Evolutionary conservation across 2,113 vertebrate species (phyloP), one percentile per base, ranked within the genome.

Genomic region (Copsychus sechellarum): DNA sequence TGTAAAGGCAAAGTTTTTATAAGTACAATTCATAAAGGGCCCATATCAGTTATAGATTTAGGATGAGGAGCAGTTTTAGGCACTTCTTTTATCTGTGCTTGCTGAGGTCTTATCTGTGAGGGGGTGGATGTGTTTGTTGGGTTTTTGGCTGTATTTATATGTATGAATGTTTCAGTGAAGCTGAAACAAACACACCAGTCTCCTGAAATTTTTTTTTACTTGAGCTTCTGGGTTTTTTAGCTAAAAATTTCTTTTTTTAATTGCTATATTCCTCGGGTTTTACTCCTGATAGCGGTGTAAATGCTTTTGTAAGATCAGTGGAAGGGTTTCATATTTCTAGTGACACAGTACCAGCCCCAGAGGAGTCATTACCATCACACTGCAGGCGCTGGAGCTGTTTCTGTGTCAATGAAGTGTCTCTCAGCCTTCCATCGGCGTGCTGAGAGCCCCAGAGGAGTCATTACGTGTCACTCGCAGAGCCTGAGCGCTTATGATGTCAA

Each of bases 401-500:
- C 12, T 17, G 43, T 96, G 92, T 95, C 97, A 92, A 56, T 94
- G 87, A 97, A 93, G 84, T 93, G 61, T 91, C 93, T 97, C 87
- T 88, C 81, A 53, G 48, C 20, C 89, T 97, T 84, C 53, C 50
- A 70, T 3, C 25, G 24, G 73, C 40, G 61, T 33, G 84, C 50
- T 73, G 93, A 95, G 21, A 74, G 88, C 73, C 96, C 89, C 96
- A 56, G 14, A 58, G 94, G 92, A 96, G 86, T 79, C 65, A 65
- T 95, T 95, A 43, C 3, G 2, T 86, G 92, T 95, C 93, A 85
- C 11, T 29, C 3, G 16, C 15, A 78, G 81, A 93, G 62, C 42
- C 72, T 69, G 38, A 86, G 90, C 8, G 33, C 48, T 96, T 77
- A n/a, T 22, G 38, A 58, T 96, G 77, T 8, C 96, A 86, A 18